These are phyloP conservation scores for Acanthopleura granulata DNA, from an alignment of 2,888 invertebrate species.

Conservation along the genomic window DNA sequence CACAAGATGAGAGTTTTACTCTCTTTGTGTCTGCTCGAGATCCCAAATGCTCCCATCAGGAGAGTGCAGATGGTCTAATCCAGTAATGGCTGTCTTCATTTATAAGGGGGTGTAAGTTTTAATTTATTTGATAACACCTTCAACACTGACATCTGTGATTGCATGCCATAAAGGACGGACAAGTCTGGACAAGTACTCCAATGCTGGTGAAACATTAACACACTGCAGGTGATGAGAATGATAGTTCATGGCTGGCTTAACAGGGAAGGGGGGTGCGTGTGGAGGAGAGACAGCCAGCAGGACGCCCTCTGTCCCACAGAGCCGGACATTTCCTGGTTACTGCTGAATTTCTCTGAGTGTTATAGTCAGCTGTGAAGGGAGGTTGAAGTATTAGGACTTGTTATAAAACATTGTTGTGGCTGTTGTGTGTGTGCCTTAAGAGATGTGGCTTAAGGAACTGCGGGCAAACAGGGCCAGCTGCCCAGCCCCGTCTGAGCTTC, in stretches of 20 bases:
- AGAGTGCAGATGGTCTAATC: too few species aligned
- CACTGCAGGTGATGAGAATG: not conserved
- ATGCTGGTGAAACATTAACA: not conserved
- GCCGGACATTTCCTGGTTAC: not conserved
- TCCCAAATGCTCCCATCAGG: too few species aligned
- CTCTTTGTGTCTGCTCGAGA: too few species aligned
- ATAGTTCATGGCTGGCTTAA: not conserved
- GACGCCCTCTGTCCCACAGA: too few species aligned
- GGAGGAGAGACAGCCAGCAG: not conserved
- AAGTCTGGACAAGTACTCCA: not conserved
- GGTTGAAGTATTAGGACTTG: too few species aligned
- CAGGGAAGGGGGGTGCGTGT: not conserved
- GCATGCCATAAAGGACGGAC: not conserved
- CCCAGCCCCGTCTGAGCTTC: too few species aligned
- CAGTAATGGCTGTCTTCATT: too few species aligned
- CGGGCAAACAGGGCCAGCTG: too few species aligned
- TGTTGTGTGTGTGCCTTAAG: not conserved
- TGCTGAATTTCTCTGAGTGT: not conserved
- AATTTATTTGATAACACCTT: slow-evolving; percentile 18
- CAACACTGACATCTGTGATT: slow-evolving; percentile 12
- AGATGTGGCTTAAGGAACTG: too few species aligned
- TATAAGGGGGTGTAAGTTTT: not conserved
- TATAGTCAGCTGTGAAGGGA: not conserved
- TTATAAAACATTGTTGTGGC: not conserved
- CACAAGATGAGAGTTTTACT: too few species aligned